phyloP scores from a whole-genome alignment of 2,888 invertebrate species.

The Arctia plantaginis region DNA sequence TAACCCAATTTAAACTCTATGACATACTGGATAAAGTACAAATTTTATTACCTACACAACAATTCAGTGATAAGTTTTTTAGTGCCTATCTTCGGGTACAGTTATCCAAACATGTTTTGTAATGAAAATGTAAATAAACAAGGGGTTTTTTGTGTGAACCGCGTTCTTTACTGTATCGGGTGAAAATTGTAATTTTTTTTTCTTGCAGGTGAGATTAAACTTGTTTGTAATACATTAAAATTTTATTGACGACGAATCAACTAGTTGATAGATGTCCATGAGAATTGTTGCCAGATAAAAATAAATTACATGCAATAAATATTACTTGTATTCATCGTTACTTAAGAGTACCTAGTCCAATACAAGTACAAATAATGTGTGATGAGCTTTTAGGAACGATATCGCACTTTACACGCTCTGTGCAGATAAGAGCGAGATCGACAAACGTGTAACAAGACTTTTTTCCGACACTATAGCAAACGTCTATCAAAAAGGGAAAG shows the following conservation, averaged over 20 bases:
- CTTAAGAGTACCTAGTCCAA: too few species aligned
- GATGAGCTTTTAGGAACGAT: too few species aligned
- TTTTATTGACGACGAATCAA: neutral
- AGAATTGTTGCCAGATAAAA: neutral
- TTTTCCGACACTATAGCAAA: too few species aligned
- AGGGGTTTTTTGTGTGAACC: slow-evolving; percentile 32
- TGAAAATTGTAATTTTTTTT: slow-evolving; percentile 40
- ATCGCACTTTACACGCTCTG: too few species aligned
- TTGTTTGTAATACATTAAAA: neutral
- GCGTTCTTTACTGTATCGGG: slow-evolving; percentile 31
- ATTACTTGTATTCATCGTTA: neutral
- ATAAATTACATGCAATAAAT: neutral
- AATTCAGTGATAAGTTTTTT: slow-evolving; percentile 33
- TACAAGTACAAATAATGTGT: too few species aligned
- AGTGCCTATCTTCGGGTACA: slow-evolving; percentile 36
- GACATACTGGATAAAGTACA: slow-evolving; percentile 21
- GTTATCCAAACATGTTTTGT: slow-evolving; percentile 45
- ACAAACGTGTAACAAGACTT: too few species aligned
- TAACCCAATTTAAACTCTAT: slow-evolving; percentile 37
- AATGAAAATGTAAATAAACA: slow-evolving; percentile 55
- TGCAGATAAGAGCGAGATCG: too few species aligned
- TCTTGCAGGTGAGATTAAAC: slow-evolving; percentile 31
- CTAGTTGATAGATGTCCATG: neutral
- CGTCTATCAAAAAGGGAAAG: too few species aligned
- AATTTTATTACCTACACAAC: slow-evolving; percentile 29